Percentiles rank a stretch among this genome's conserved stretches.
These are phyloP conservation scores for Eilema depressum DNA, from an alignment of 2,888 invertebrate genomes.

Conservation along the genomic window DNA sequence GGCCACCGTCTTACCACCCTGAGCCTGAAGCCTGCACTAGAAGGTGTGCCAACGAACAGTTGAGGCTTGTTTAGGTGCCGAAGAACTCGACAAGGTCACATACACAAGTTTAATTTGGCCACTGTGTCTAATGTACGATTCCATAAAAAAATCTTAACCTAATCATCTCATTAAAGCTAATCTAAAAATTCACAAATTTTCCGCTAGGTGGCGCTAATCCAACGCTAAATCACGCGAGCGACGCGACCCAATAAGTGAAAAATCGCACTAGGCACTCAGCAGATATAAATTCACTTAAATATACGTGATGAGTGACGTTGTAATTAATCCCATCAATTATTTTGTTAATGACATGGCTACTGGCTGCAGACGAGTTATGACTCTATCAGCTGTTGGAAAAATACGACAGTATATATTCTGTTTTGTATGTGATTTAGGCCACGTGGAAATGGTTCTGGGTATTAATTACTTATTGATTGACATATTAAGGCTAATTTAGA, in stretches of 20 bases:
- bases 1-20: not conserved
- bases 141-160: no score
- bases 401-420: not conserved
- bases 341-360: not conserved
- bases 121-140: no score
- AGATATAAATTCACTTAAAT: not conserved
- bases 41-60: no score
- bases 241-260: not conserved
- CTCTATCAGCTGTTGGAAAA: constrained; percentile 1
- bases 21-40: not conserved
- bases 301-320: not conserved
- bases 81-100: no score
- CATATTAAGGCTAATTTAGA: no score
- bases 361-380: constrained; percentile 1
- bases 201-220: not conserved
- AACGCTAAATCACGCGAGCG: not conserved
- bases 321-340: constrained; percentile 5
- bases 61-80: no score
- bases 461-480: no score
- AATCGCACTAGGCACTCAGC: not conserved
- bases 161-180: no score
- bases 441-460: not conserved
- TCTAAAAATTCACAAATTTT: not conserved
- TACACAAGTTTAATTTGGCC: no score
- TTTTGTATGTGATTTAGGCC: not conserved